Evolutionary conservation across 1,140 invertebrate genomes (phyloP), one percentile per base, ranked within the genome.

Genomic region (Drosophila murphyi): DNA sequence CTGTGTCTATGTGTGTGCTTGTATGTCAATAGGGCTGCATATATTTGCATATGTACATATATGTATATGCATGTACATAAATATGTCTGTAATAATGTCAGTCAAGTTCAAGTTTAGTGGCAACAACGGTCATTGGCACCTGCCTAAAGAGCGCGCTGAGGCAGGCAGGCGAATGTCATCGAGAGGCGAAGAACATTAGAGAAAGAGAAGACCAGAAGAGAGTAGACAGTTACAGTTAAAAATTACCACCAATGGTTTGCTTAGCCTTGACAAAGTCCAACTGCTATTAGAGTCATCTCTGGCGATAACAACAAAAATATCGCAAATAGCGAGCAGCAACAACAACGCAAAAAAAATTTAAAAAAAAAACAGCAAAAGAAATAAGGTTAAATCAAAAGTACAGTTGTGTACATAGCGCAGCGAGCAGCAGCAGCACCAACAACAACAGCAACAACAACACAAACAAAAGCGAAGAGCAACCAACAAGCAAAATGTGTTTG

Each of bases 381-480:
- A 89, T 90, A 89, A 89, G 85, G 85, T 89, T 89, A 89, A 89
- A 89, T 89, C 85, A 89, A 90, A 89, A 90, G 86, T 90, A 89
- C 86, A 89, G 85, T 89, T 88, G 85, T 88, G 85, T 88, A 88
- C 85, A 88, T 85, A 88, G 85, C 85, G 77, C 85, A 82, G 71
- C 80, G 80, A 88, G 85, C 80, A 88, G 76, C 74, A 80, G 60
- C 82, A 70, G 34, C 51, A 82, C 8, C 69, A 81, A 31, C 50
- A 75, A 29, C 75, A 85, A 56, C 12, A 12, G 12, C 71, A 85
- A 86, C 76, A 82, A 88, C 82, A 82, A 80, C 86, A 87, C 72
- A 78, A 78, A 76, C 76, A 78, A 78, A 78, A 78, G 76, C 76
- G 57, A 78, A 78, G 68, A 72, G 77, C 74, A 72, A 43, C 75